Conservation (phyloP, 1,140 invertebrate species). For the Polyergus mexicanus region DNA sequence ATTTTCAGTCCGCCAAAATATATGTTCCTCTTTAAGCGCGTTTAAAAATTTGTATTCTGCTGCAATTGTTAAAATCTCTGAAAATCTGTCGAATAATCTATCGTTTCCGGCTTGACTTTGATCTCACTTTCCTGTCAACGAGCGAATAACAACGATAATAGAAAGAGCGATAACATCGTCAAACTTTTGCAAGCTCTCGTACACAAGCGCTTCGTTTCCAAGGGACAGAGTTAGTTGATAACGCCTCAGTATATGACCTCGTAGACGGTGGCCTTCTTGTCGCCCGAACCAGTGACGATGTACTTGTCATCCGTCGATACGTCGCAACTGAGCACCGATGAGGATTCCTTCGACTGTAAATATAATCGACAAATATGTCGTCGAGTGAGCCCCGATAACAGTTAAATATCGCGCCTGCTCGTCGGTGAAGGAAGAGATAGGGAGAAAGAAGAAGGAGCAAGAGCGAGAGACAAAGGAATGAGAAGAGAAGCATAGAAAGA, state of each 20-base stretch:
- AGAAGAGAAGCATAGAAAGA: background rate
- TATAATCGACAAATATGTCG: constrained; percentile 65
- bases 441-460: background rate
- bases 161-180: constrained; percentile 67
- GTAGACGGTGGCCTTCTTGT: constrained; percentile 99
- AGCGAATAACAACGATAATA: constrained; percentile 70
- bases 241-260: constrained; percentile 96
- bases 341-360: constrained; percentile 98
- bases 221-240: constrained; percentile 20
- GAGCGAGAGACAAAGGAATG: background rate
- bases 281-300: constrained; percentile 99
- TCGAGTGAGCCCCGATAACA: constrained; percentile 52
- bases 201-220: constrained; percentile 17
- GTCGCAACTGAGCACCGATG: constrained; percentile 99
- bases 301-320: constrained; percentile 99
- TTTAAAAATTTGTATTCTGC: background rate
- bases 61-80: background rate
- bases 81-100: background rate
- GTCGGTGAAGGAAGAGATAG: background rate
- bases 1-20: too few relatives aligned
- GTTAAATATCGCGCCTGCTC: constrained; percentile 1
- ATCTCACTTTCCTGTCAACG: constrained; percentile 41
- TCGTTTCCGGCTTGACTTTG: constrained; percentile 49
- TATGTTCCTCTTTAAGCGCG: background rate
- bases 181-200: constrained; percentile 35